phyloP scores from a whole-genome alignment of 2,797 vertebrate species.

The Enteromius anoplus region DNA sequence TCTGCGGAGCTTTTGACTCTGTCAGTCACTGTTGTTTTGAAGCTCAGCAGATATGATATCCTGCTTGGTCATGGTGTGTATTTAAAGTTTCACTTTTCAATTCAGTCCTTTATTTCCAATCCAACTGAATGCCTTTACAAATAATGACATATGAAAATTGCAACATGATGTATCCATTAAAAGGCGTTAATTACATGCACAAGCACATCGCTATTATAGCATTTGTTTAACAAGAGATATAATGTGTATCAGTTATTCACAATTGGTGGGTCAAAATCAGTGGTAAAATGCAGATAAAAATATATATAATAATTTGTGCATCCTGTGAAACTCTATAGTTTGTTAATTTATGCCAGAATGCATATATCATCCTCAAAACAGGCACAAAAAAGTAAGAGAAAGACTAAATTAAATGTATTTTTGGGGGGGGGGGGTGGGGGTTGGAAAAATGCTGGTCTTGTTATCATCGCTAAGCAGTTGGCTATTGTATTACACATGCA shows the following conservation, averaged over 20 bases:
- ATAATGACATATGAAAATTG: neutral
- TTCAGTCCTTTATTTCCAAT: neutral
- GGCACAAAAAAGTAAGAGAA: too few relatives aligned
- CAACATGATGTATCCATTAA: neutral
- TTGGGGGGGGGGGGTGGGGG: too few relatives aligned
- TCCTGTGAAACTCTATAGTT: neutral
- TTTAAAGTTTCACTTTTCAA: neutral
- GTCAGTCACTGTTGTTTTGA: neutral
- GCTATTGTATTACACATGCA: neutral
- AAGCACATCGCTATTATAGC: neutral
- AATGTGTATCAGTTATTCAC: neutral
- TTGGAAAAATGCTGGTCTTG: neutral
- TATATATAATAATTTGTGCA: neutral
- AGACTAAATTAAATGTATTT: neutral
- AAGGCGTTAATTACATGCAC: neutral
- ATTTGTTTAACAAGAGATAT: neutral
- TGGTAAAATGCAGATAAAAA: neutral
- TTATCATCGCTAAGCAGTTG: neutral
- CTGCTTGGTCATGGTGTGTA: neutral
- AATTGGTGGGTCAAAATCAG: neutral
- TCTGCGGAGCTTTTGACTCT: neutral
- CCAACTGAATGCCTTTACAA: neutral
- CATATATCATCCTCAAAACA: neutral
- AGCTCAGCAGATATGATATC: neutral
- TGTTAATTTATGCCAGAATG: neutral